A percentile compares a stretch with the other conserved stretches of the same genome.
phyloP scores from a whole-genome alignment of 2,113 vertebrate species.

The Pseudopipra pipra region DNA sequence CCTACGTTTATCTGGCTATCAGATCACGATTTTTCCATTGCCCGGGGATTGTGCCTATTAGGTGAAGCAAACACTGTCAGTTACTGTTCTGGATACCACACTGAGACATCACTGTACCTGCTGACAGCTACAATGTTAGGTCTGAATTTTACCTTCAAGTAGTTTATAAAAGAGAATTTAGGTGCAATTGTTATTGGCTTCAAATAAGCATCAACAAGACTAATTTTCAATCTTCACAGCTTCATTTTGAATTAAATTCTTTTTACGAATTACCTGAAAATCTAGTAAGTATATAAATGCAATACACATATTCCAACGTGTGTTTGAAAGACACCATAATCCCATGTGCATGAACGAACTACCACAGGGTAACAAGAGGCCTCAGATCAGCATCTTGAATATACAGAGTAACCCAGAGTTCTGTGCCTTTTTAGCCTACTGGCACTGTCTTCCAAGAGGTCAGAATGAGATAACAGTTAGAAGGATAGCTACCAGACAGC shows the following conservation, averaged over 20 bases:
- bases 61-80: not conserved
- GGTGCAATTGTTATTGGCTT: not conserved
- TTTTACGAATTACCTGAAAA: not conserved
- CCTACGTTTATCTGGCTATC: not conserved
- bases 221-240: not conserved
- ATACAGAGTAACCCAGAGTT: not conserved
- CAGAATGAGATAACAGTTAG: not conserved
- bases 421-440: not conserved
- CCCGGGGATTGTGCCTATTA: not conserved
- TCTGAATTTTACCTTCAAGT: not conserved
- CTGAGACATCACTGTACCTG: rapidly evolving
- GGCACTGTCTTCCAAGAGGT: not conserved
- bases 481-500: not conserved
- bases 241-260: not conserved
- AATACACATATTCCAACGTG: not conserved
- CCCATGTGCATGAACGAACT: not conserved
- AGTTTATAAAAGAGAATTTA: not conserved
- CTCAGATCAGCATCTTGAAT: not conserved
- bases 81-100: not conserved
- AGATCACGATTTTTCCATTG: not conserved
- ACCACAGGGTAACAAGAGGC: not conserved
- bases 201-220: not conserved
- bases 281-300: not conserved
- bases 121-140: not conserved
- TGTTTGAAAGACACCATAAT: not conserved